Evolutionary conservation across 2,888 invertebrate genomes (phyloP), one percentile per base, ranked within the genome.

Genomic region (Cantharis flavilabris): DNA sequence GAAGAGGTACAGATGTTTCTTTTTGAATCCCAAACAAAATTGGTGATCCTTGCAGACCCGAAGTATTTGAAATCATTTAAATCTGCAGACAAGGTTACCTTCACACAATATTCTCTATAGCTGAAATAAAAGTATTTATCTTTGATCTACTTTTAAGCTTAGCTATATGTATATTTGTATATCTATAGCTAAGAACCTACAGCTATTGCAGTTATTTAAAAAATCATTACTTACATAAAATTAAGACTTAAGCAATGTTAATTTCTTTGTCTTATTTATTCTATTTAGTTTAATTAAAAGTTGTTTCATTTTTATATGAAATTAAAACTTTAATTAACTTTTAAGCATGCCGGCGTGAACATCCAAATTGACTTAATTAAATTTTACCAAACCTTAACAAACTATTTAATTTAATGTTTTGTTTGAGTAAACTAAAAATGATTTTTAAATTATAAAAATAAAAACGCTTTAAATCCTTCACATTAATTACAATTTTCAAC

Each of bases 401-500:
- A 49, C 49, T 49, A 49, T 49, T 49, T 49, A 49, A 49, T 49
- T 49, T 49, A 49, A 49, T 49, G 49, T 49, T 49, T 49, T 49
- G 49, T 49, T 49, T 49, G 49, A 49, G 13, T 49, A 49, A 49
- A 49, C 49, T 49, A 49, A 49, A 49, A 7, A 49, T 49, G 49
- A 49, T 49, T 49, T 49, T 49, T 49, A 67, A 16, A 67, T 67
- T 67, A 23, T 20, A 67, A 67, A 67, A 64, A 18, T 20, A 64
- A 64, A 63, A 64, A 64, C 16, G 16, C 20, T 67, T 20, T 67
- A 67, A n/a, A 70, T 70, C 28, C 33, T 30, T 11, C 70, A 33
- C 28, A 70, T 70, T 65, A 77, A 77, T 77, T 77, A 74, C 18
- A 67, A 77, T 64, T 77, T 73, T 77, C 77, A 74, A 77, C 77